Base-by-base conservation (phyloP, 2,888 invertebrate genomes). In the Melieria picta region DNA sequence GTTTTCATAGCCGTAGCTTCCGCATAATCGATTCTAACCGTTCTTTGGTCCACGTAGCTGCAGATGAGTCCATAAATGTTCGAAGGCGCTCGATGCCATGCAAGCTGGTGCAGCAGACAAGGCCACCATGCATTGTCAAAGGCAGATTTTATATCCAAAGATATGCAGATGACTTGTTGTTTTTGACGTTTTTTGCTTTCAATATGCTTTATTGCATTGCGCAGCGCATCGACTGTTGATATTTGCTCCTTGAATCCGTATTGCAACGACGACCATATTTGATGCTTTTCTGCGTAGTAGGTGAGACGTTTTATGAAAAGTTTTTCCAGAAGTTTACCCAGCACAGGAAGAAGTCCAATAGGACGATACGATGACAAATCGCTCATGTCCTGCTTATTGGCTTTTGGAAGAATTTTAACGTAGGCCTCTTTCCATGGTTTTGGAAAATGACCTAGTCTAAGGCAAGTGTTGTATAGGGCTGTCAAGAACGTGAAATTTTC, bases 41-140 rank as follows among this genome's bases (percentile, higher is more conserved):
- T 10, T n/a, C 63, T 13, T 7, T 48, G n/a, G 7, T 63, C 13
- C 46, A 63, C 9, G 48, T 63, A 63, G 16, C 48, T 63, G 7
- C 13, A 9, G 7, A 63, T 63, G 9, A 63, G n/a, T 7, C 47
- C 30, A 48, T 63, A 48, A 9, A 63, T 63, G 47, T 47, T 63
- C 4, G 48, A 48, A 5, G 48, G 48, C n/a, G 30, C 46, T 7
- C 48, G 63, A 4, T 48, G 47, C 0, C 13, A 3, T 13, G 5
- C 48, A 13, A 63, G 48, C 16, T 63, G n/a, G 63, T 30, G 30
- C 30, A 30, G 30, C 30, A 30, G 30, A 30, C 30, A 30, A 30
- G 30, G 63, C 63, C 63, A 63, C 63, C 63, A 63, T 4, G 63
- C 63, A 16, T 63, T 63, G 6, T 63, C 63, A 10, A 63, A 63